These are phyloP conservation scores for Triplophysa yarkandensis DNA, from an alignment of 2,797 vertebrate genomes.

Conservation along the genomic window DNA sequence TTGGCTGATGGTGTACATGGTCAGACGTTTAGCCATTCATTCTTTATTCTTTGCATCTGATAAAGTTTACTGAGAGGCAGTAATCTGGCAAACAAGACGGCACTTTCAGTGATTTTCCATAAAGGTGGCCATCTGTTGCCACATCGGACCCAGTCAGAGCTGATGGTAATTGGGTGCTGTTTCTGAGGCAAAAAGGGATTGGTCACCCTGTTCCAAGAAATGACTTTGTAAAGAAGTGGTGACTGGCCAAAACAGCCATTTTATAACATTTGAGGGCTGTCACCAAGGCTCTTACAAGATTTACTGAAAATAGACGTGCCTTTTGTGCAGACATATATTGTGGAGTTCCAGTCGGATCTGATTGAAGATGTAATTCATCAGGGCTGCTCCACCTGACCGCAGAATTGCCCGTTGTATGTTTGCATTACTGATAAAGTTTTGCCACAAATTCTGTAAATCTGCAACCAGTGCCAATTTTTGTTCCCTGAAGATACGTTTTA, in stretches of 20 bases:
- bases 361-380: conserved; percentile 44
- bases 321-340: conserved; percentile 2
- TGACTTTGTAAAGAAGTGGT: conserved; percentile 3
- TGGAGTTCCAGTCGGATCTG: conserved; percentile 23
- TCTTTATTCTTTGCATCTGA: conserved; percentile 38
- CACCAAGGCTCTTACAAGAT: neutral
- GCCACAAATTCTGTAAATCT: neutral
- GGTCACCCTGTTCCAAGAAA: neutral
- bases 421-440: neutral
- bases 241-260: conserved; percentile 10
- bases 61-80: conserved; percentile 38
- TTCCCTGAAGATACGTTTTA: neutral
- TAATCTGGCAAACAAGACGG: conserved; percentile 34
- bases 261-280: conserved; percentile 5
- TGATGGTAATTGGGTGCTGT: conserved; percentile 28
- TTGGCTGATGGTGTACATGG: neutral
- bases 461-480: neutral
- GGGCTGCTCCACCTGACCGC: conserved; percentile 36
- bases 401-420: conserved; percentile 1
- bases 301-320: neutral
- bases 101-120: conserved; percentile 48
- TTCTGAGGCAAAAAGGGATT: conserved; percentile 13
- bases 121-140: conserved; percentile 53
- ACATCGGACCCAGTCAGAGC: conserved; percentile 12
- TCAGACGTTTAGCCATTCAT: conserved; percentile 22